Percentiles rank a stretch among this genome's conserved stretches.
phyloP scores from a whole-genome alignment of 2,797 vertebrate species.

The Toxotes lorentzi region DNA sequence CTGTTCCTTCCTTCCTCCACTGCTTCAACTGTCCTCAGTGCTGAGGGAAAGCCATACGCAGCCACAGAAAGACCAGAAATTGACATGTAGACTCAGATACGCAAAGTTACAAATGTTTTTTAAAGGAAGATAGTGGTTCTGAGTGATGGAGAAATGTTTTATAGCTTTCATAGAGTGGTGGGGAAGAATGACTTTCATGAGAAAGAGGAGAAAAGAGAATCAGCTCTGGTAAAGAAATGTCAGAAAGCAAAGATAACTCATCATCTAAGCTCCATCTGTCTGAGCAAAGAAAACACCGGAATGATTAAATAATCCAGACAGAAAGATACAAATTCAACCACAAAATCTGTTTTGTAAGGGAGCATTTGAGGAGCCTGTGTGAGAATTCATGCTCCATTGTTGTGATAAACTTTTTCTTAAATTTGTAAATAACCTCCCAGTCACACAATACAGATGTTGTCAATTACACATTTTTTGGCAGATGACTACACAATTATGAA shows the following conservation, averaged over 20 bases:
- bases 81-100: constrained; percentile 3
- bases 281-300: not conserved
- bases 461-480: not conserved
- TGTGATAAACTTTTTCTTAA: not conserved
- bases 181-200: not conserved
- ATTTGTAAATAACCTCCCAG: not conserved
- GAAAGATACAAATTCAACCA: not conserved
- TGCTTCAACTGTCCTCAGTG: constrained; percentile 14
- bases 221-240: not conserved
- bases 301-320: not conserved
- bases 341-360: not conserved
- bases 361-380: not conserved
- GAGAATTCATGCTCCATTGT: not conserved
- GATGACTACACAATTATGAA: not conserved
- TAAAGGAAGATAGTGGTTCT: not conserved
- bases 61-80: not conserved
- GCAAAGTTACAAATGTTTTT: constrained; percentile 8
- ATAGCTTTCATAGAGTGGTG: not conserved
- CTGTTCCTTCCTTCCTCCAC: constrained; percentile 4
- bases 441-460: constrained; percentile 1
- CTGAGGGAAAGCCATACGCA: constrained; percentile 2
- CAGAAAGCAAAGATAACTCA: not conserved
- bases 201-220: not conserved
- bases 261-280: not conserved
- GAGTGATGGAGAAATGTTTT: constrained; percentile 1